Evolutionary conservation across 2,113 vertebrate genomes (phyloP), one percentile per base, ranked within the genome.

Genomic region (Toxotes chatareus): DNA sequence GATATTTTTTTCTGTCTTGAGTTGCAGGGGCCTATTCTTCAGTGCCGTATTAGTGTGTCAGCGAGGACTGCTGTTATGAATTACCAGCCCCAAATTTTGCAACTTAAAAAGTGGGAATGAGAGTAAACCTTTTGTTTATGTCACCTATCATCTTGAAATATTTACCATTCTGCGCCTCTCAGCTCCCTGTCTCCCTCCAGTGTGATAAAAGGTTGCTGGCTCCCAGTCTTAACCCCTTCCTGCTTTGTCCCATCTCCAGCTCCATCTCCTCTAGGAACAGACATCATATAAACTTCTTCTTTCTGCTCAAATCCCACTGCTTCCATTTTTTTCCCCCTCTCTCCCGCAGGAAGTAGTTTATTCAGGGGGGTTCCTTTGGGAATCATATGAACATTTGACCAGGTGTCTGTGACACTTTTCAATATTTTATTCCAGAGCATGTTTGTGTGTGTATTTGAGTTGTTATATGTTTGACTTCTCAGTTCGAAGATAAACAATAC

Each of bases 61-160:
- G 85, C 51, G 51, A 64, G 76, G 80, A 82, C 85, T 79, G 90
- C 82, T 69, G 84, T 91, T 93, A 94, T 94, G 91, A 94, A 95
- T 94, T 93, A 91, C 91, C 87, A 79, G 83, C 67, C 75, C 88
- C 81, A 89, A 92, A 93, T 94, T 92, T 92, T 94, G 92, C 91
- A 93, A 93, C 87, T 93, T 94, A 93, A 93, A 95, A 94, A 93
- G 90, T 93, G 88, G 64, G 91, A 93, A 93, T 91, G 87, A 93
- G 87, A 92, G 89, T 91, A 94, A 94, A 94, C 90, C 92, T 94
- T 91, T 94, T 95, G 93, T 94, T 95, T 94, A 92, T 95, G 94
- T 94, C 93, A 93, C 93, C 94, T 90, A 94, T 95, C 93, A 94
- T 90, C 83, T 89, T 95, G 95, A 95, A 94, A 95, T 94, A 95